Evolutionary conservation across 1,140 invertebrate genomes (phyloP), one percentile per base, ranked within the genome.

Genomic region (Hylyphantes graminicola): DNA sequence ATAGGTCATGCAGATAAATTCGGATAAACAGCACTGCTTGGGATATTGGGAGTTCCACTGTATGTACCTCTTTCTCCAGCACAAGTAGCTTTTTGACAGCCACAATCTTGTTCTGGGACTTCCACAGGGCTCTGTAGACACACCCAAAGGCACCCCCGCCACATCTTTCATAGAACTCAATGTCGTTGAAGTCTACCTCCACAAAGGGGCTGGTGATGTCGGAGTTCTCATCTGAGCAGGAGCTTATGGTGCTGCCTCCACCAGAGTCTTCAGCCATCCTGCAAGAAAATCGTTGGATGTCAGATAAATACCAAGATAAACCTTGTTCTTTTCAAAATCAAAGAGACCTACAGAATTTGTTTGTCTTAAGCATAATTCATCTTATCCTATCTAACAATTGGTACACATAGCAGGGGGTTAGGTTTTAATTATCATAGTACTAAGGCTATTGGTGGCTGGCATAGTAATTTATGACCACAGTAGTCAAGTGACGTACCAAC

Each of bases 71-170:
- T 88, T 90, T 90, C 79, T 90, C 90, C 17, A 91, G 80, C 11
- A 88, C 88, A 1, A 91, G 87, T 0, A 91, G 81, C 83, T 89
- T 89, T 85, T 91, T 91, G 12, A 91, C 89, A 84, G 90, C 90
- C 10, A 91, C 90, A 67, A 89, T 88, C 87, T 88, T 88, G 72
- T 90, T 88, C 74, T 88, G 87, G 9, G 90, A 89, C 76, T 89
- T 89, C 90, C 90, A 91, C 76, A 87, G 74, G 50, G 89, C 89
- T 64, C 90, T 78, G 84, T 90, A 90, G 0, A 90, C 90, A 88
- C 89, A 89, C 5, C 90, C 90, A 88, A 89, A 90, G 10, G 90
- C 89, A 35, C 90, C 90, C 65, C 89, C 89, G 11, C 90, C 90
- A 86, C 89, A 89, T 83, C 88, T 86, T 74, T 90, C 90, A 86